These are phyloP conservation scores for Ophioninae sp. DNA, from an alignment of 2,888 invertebrate species.

Conservation along the genomic window DNA sequence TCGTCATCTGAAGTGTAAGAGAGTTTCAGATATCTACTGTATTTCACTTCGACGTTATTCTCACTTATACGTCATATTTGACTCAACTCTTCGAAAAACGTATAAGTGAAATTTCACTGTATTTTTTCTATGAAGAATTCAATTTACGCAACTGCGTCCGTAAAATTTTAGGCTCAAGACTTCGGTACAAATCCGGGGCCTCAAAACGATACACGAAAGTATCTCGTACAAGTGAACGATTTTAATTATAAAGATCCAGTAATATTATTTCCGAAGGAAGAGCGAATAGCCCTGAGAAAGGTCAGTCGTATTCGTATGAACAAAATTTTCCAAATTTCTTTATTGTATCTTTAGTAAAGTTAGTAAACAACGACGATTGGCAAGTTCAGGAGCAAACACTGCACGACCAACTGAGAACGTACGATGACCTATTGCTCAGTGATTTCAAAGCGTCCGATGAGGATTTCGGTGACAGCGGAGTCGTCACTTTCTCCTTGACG, in stretches of 20 bases:
- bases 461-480: constrained; percentile 83
- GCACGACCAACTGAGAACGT: constrained; percentile 68
- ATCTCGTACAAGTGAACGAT: constrained; percentile 82
- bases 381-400: constrained; percentile 65
- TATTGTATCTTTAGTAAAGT: too few species aligned
- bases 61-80: too few species aligned
- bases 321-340: background rate
- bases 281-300: constrained; percentile 61
- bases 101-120: background rate
- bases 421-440: constrained; percentile 79
- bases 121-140: background rate
- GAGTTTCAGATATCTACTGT: too few species aligned
- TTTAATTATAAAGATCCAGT: constrained; percentile 84
- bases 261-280: constrained; percentile 82
- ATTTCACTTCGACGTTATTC: too few species aligned
- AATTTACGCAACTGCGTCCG: background rate
- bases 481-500: constrained; percentile 81
- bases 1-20: too few species aligned
- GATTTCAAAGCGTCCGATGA: constrained; percentile 83
- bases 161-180: constrained; percentile 82
- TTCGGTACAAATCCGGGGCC: constrained; percentile 81
- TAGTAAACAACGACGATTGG: constrained; percentile 1
- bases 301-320: constrained; percentile 42
- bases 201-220: constrained; percentile 78
- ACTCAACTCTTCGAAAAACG: too few species aligned